Conservation (phyloP, 37 sponge, comb jelly and placozoan species). For the Agelas oroides region DNA sequence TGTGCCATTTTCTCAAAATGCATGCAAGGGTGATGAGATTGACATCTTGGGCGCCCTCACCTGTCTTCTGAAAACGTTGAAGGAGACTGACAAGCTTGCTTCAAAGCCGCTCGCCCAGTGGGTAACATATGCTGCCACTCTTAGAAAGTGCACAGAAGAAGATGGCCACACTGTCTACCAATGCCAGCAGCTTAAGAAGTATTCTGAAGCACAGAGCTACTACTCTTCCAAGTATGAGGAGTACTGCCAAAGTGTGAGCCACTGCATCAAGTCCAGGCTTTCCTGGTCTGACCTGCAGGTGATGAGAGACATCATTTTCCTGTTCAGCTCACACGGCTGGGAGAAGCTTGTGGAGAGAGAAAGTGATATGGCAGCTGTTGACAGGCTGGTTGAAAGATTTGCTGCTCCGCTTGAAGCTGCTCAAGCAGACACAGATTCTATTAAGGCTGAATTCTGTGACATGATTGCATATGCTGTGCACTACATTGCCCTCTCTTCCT, state of each 20-base stretch:
- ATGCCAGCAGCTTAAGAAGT: slow-evolving; percentile 44
- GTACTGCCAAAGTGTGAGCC: slow-evolving; percentile 55
- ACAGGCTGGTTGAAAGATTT: slow-evolving; percentile 51
- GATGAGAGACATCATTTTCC: slow-evolving; percentile 67
- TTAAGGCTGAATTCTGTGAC: slow-evolving; percentile 51
- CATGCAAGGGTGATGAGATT: slow-evolving; percentile 59
- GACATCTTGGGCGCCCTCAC: slow-evolving; percentile 69
- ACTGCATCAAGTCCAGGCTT: slow-evolving; percentile 74
- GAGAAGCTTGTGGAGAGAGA: slow-evolving; percentile 59
- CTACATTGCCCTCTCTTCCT: slow-evolving; percentile 46
- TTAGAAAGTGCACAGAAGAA: slow-evolving; percentile 50
- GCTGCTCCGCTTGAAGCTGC: slow-evolving; percentile 43
- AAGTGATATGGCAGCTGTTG: slow-evolving; percentile 47
- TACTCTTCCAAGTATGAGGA: slow-evolving; percentile 63
- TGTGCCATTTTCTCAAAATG: slow-evolving; percentile 69
- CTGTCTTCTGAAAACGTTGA: slow-evolving; percentile 58
- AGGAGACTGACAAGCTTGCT: slow-evolving; percentile 65
- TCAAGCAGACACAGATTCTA: slow-evolving; percentile 37
- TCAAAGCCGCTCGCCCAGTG: slow-evolving; percentile 63
- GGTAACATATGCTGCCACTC: slow-evolving; percentile 68
- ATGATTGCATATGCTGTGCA: slow-evolving; percentile 60
- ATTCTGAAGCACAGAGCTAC: slow-evolving; percentile 38
- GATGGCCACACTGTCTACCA: slow-evolving; percentile 53
- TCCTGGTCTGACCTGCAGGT: slow-evolving; percentile 71
- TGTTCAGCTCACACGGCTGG: slow-evolving; percentile 76